These are phyloP conservation scores for Galagoides demidoff DNA, from an alignment of 2,797 vertebrate species.

Conservation along the genomic window DNA sequence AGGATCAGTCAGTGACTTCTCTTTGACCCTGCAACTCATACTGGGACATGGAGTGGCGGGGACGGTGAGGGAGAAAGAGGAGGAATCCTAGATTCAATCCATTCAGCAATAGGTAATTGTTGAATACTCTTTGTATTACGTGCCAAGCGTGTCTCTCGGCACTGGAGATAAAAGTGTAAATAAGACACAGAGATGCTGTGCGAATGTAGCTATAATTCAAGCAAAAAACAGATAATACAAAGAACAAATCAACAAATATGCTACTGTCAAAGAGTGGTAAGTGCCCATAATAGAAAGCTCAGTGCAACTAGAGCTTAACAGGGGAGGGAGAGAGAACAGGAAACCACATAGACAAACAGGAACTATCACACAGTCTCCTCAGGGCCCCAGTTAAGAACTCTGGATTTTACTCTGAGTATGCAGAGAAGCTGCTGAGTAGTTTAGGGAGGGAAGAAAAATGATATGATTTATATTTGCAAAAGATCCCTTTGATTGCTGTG, in stretches of 20 bases:
- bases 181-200: background rate
- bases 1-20: background rate
- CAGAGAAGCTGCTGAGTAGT: background rate
- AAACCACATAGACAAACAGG: background rate
- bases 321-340: background rate
- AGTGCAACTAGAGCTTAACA: background rate
- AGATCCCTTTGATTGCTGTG: background rate
- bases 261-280: background rate
- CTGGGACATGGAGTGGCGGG: too few species aligned
- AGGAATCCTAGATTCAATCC: too few species aligned
- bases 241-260: background rate
- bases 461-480: background rate
- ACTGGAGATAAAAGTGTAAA: background rate
- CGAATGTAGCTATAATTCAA: background rate
- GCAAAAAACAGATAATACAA: background rate
- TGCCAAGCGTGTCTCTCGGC: background rate
- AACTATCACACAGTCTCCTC: background rate
- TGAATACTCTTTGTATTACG: background rate
- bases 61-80: background rate
- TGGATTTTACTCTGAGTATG: background rate
- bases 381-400: background rate
- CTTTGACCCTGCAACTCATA: background rate
- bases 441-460: background rate
- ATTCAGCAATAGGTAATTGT: background rate
- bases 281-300: background rate